Conservation (phyloP, 2,888 invertebrate genomes). For the Trichopoda pennipes region DNA sequence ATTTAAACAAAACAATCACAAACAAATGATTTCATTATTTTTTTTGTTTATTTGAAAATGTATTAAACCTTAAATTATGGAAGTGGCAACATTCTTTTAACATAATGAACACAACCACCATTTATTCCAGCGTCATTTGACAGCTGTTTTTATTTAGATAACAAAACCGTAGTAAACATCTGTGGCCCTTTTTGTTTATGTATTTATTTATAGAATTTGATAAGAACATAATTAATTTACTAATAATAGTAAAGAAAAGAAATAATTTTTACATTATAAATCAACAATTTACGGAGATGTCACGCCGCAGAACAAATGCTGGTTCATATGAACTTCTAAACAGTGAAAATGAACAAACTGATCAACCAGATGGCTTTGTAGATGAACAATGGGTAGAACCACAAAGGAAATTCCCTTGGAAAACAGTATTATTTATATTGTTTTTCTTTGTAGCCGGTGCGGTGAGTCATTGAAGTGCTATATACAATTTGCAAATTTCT, state of each 20-base stretch:
- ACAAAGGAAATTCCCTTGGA: slow-evolving; percentile 90
- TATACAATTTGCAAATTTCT: too few relatives aligned
- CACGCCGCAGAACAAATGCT: slow-evolving; percentile 65
- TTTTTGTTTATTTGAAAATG: too few relatives aligned
- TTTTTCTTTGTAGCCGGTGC: slow-evolving; percentile 90
- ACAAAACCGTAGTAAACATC: slow-evolving; percentile 1
- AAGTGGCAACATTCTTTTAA: background rate
- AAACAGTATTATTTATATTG: slow-evolving; percentile 89
- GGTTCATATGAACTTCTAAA: slow-evolving; percentile 54
- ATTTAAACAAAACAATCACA: too few relatives aligned
- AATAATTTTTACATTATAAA: too few relatives aligned
- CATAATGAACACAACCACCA: slow-evolving; percentile 22
- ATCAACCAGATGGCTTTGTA: slow-evolving; percentile 68
- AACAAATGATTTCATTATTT: too few relatives aligned
- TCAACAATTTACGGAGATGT: slow-evolving; percentile 44
- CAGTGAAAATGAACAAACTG: slow-evolving; percentile 31
- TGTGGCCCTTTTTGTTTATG: slow-evolving; percentile 38
- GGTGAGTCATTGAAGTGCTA: slow-evolving; percentile 67
- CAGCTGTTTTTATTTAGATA: slow-evolving; percentile 16
- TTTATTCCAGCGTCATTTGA: background rate
- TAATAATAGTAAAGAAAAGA: background rate
- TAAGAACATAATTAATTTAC: slow-evolving; percentile 12
- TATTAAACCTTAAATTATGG: too few relatives aligned
- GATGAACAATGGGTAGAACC: slow-evolving; percentile 84
- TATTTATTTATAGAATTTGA: slow-evolving; percentile 25